Base-by-base conservation (phyloP, 2,797 vertebrate genomes). In the Acipenser ruthenus region DNA sequence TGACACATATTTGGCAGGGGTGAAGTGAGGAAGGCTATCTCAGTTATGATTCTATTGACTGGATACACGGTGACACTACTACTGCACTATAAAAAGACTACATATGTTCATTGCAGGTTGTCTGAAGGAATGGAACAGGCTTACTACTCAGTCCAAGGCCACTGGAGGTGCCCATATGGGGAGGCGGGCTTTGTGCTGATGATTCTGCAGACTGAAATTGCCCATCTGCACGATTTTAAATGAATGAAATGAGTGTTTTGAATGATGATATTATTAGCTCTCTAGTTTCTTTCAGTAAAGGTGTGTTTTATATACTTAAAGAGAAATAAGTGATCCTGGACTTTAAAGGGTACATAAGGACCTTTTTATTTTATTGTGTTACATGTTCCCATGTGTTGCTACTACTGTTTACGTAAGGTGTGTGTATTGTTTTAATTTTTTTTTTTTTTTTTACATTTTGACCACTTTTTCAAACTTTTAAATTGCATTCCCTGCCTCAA, bases 191-290 rank as follows among this genome's bases (percentile, higher is more conserved):
- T 84, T 89, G n/a, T 67, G 65, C 89, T 92, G 91, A 92, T 89
- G 89, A 91, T 93, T 93, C 90, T 86, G 89, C 86, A 79, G 89
- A 85, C 90, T 86, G 91, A 93, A 94, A 94, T 93, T 88, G 90
- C 92, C 93, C 94, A 96, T 97, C 93, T 95, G 94, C 88, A 94
- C 85, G 83, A 89, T 89, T 92, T 93, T n/a, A n/a, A n/a, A n/a
- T n/a, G n/a, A n/a, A n/a, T n/a, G n/a, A n/a, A n/a, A n/a, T n/a
- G n/a, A n/a, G n/a, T 97, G 95, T 96, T 95, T 92, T 92, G 92
- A 93, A 94, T 94, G 93, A 97, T 95, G 95, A 94, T 93, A 94
- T 94, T 95, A 96, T 96, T 96, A 96, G 92, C 93, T 93, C 88
- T 95, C 92, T 94, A 37, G 37, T 37, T 37, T 37, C 37, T 37